These are phyloP conservation scores for Dendrolimus punctatus DNA, from an alignment of 1,140 invertebrate species.

Conservation along the genomic window DNA sequence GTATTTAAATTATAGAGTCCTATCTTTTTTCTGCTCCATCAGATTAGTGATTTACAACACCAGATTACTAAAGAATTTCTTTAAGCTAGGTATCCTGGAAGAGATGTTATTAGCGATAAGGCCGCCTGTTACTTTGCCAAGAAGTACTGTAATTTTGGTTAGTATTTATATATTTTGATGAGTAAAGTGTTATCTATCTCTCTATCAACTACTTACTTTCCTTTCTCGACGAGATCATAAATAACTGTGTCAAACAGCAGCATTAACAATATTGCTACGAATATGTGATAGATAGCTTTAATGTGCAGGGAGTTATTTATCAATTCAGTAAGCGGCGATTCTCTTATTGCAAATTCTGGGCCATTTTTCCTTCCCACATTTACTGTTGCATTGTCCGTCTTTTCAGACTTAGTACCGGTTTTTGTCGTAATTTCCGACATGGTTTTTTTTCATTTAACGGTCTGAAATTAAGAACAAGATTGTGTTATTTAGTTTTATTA, in stretches of 20 bases:
- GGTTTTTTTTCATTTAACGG: slow-evolving; percentile 12
- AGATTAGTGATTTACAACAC: too few relatives aligned
- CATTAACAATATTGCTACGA: slow-evolving; percentile 84
- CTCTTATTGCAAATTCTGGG: slow-evolving; percentile 79
- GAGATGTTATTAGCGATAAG: too few relatives aligned
- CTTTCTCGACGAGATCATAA: slow-evolving; percentile 81
- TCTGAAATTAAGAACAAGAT: too few relatives aligned
- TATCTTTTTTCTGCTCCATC: too few relatives aligned
- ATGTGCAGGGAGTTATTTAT: slow-evolving; percentile 84
- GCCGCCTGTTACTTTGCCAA: too few relatives aligned
- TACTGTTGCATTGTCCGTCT: slow-evolving; percentile 23
- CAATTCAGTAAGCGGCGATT: slow-evolving; percentile 85
- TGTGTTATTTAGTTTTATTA: slow-evolving; percentile 1
- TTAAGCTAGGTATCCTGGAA: too few relatives aligned
- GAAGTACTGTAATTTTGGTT: too few relatives aligned
- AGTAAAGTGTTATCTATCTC: slow-evolving; percentile 5
- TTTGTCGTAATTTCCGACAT: slow-evolving; percentile 12
- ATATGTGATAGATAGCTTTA: slow-evolving; percentile 87
- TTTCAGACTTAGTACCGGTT: background rate
- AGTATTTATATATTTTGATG: too few relatives aligned
- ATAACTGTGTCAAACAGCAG: slow-evolving; percentile 81
- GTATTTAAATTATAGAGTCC: too few relatives aligned
- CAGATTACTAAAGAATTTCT: too few relatives aligned
- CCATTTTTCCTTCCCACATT: slow-evolving; percentile 39
- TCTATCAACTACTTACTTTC: slow-evolving; percentile 75